Conservation (phyloP, 2,888 invertebrate species). For the Mythimna albipuncta region DNA sequence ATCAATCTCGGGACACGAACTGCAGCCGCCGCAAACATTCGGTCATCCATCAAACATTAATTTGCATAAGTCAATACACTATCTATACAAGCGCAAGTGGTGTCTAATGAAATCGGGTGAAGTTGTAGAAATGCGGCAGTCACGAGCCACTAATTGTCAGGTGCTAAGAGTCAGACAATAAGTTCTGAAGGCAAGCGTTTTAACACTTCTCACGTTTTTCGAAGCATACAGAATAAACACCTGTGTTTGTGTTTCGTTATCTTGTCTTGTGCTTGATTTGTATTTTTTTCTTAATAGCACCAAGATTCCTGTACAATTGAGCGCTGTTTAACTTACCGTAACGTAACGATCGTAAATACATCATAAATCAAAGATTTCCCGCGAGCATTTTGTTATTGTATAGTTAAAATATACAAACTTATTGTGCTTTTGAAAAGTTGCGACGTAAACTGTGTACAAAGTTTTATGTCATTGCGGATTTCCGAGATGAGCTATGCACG, state of each 20-base stretch:
- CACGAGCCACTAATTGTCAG: conserved; percentile 72
- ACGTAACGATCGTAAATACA: conserved; percentile 43
- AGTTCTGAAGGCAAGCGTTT: conserved; percentile 69
- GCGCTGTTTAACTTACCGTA: conserved; percentile 43
- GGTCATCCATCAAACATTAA: conserved; percentile 50
- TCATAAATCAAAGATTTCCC: conserved; percentile 32
- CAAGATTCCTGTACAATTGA: conserved; percentile 51
- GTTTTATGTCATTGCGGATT: conserved; percentile 40
- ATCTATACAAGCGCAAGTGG: conserved; percentile 13
- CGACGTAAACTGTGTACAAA: conserved; percentile 10
- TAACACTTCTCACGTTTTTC: conserved; percentile 79
- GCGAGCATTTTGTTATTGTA: conserved; percentile 11
- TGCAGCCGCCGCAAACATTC: conserved; percentile 68
- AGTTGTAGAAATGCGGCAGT: conserved; percentile 63
- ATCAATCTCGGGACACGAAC: conserved; percentile 74
- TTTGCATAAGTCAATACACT: conserved; percentile 46
- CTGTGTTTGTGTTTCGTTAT: conserved; percentile 81
- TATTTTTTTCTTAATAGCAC: conserved; percentile 47
- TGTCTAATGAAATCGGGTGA: conserved; percentile 46
- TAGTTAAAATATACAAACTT: conserved; percentile 13
- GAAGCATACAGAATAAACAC: conserved; percentile 68
- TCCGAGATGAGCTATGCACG: conserved; percentile 46
- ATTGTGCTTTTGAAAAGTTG: conserved; percentile 23
- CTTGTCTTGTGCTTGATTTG: conserved; percentile 61
- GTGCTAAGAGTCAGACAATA: conserved; percentile 75